These are phyloP conservation scores for Anarrhichthys ocellatus DNA, from an alignment of 2,113 vertebrate species.

Conservation along the genomic window DNA sequence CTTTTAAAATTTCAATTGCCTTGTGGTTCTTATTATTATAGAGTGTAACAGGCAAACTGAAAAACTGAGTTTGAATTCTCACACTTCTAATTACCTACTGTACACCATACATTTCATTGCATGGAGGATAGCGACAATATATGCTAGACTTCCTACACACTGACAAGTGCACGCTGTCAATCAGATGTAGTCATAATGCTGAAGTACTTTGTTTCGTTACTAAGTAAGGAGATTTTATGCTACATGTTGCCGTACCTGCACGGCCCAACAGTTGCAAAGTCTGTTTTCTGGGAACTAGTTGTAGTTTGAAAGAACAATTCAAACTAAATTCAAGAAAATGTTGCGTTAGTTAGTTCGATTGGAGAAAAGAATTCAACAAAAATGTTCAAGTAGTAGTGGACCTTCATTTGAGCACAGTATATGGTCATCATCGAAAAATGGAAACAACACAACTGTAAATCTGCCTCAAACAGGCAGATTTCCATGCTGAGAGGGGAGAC, in stretches of 20 bases:
- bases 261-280: background rate
- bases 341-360: background rate
- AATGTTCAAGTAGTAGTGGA: background rate
- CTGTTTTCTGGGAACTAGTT: background rate
- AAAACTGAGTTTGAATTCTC: background rate
- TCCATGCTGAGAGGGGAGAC: slow-evolving; percentile 4
- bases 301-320: background rate
- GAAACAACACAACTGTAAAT: background rate
- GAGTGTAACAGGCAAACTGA: background rate
- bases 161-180: background rate
- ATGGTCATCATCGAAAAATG: background rate
- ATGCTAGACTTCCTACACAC: background rate
- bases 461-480: background rate
- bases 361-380: background rate
- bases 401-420: background rate
- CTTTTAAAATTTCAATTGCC: background rate
- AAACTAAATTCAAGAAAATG: background rate
- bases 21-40: background rate
- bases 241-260: background rate
- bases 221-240: background rate
- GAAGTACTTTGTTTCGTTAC: no score
- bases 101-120: background rate
- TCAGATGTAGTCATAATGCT: background rate
- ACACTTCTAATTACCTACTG: background rate
- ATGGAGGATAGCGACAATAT: background rate